Evolutionary conservation across 2,888 invertebrate genomes (phyloP).

Genomic region (Zaprionus lineosus): DNA sequence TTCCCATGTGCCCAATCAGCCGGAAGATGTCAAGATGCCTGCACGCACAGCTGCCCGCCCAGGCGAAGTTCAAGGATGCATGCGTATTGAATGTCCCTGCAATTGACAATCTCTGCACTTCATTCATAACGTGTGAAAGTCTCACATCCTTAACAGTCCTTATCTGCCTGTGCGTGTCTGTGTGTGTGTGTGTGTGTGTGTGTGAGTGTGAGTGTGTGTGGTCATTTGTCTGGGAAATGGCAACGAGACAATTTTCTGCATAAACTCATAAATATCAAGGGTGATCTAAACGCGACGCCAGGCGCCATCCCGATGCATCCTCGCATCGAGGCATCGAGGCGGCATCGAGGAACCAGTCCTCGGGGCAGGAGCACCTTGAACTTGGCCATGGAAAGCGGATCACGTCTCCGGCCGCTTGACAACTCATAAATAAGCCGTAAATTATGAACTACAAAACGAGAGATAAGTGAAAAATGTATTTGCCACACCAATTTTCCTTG

Average conservation of each 20-base stretch:
- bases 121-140: conserved; percentile 63
- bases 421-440: conserved; percentile 80
- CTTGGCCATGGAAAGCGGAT: conserved; percentile 56
- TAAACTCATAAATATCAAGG: conserved; percentile 80
- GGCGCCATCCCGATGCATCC: conserved; percentile 53
- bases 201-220: conserved; percentile 42
- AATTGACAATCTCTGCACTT: conserved; percentile 38
- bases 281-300: conserved; percentile 64
- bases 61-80: conserved; percentile 72
- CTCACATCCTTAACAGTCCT: background rate
- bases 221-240: conserved; percentile 39
- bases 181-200: background rate
- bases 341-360: background rate
- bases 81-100: conserved; percentile 69
- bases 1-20: conserved; percentile 73
- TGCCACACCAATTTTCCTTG: conserved; percentile 64
- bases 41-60: conserved; percentile 34
- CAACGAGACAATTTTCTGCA: conserved; percentile 74
- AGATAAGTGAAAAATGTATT: conserved; percentile 60
- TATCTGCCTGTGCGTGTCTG: background rate
- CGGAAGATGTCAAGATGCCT: conserved; percentile 53
- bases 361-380: conserved; percentile 57
- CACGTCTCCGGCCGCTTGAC: conserved; percentile 70
- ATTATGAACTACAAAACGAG: conserved; percentile 71
- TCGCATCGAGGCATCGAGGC: no score